These are phyloP conservation scores for Ceratosolen solmsi DNA, from an alignment of 1,140 invertebrate species.

Conservation along the genomic window DNA sequence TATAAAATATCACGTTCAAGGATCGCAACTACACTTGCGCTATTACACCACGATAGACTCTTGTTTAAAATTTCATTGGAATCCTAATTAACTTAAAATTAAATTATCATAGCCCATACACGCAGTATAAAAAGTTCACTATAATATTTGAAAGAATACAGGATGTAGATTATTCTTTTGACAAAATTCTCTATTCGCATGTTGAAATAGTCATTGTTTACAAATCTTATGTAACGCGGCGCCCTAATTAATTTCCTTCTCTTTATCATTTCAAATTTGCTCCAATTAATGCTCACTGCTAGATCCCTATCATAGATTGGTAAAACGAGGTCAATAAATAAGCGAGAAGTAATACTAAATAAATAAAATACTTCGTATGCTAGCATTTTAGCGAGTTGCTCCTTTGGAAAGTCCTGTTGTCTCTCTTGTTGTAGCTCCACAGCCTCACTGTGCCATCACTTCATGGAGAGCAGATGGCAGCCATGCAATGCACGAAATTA, in stretches of 20 bases:
- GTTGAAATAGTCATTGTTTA: background rate
- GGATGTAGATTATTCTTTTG: conserved; percentile 30
- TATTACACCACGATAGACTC: conserved; percentile 46
- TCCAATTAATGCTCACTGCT: conserved; percentile 47
- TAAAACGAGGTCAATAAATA: conserved; percentile 58
- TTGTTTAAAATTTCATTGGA: conserved; percentile 49
- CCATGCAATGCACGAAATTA: conserved; percentile 73
- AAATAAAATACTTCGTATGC: conserved; percentile 58
- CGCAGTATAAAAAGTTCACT: conserved; percentile 51
- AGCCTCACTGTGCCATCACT: conserved; percentile 70
- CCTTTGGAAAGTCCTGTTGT: conserved; percentile 68
- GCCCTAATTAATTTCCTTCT: conserved; percentile 43
- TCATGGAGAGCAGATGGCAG: conserved; percentile 58
- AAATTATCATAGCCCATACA: conserved; percentile 37
- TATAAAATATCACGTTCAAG: conserved; percentile 53
- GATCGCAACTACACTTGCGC: conserved; percentile 45
- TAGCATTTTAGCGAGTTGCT: conserved; percentile 72
- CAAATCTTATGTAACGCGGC: conserved; percentile 37
- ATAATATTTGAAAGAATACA: conserved; percentile 40
- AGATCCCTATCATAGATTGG: conserved; percentile 51
- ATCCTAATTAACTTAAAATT: conserved; percentile 42
- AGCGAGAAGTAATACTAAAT: conserved; percentile 56
- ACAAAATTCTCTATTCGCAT: conserved; percentile 35
- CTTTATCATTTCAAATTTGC: conserved; percentile 2
- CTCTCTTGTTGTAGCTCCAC: conserved; percentile 70